Base-by-base conservation (phyloP, 2,797 vertebrate genomes). In the Aldrovandia affinis region DNA sequence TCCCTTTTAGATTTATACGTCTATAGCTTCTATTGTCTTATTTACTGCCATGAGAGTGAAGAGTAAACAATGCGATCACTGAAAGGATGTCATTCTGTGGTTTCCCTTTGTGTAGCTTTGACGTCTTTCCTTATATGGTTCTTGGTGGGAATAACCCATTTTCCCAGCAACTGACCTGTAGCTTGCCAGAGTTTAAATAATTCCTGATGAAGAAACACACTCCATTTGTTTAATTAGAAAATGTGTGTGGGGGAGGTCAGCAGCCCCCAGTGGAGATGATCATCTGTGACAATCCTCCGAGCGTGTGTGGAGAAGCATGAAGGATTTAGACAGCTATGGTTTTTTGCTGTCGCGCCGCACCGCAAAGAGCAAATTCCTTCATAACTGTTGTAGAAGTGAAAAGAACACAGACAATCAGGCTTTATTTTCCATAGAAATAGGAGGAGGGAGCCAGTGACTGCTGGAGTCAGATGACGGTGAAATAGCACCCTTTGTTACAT, bases 11-110 rank as follows among this genome's bases (percentile, higher is more conserved):
- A n/a, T 30, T 42, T 25, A n/a, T 47, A 47, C 20, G 47, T 77
- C 55, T 55, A 52, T 52, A 54, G 78, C 33, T 55, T 55, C n/a
- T 80, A 80, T 80, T 82, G 57, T 52, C 55, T 82, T 82, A 5
- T 68, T 65, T 84, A 50, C 28, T 52, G 28, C 8, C 52, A 52
- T 20, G 47, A 54, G 47, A 55, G 78, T 54, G 28, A 9, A 30
- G 50, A 9, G 39, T 25, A 30, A 44, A 84, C 44, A 68, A 47
- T 80, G 83, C 33, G 39, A 18, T 14, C 82, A 78, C n/a, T 68
- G n/a, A 78, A 87, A 68, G 68, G 79, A 65, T 84, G 77, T 83
- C 44, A 84, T 25, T 52, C 59, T 80, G 36, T 78, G 18, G 59
- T 42, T 80, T 57, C 54, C 78, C 54, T 54, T 80, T 80, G 47